Percentiles rank a stretch among this genome's conserved stretches.
Conservation (phyloP, 1,140 invertebrate species). For the Lepidurus packardi region DNA sequence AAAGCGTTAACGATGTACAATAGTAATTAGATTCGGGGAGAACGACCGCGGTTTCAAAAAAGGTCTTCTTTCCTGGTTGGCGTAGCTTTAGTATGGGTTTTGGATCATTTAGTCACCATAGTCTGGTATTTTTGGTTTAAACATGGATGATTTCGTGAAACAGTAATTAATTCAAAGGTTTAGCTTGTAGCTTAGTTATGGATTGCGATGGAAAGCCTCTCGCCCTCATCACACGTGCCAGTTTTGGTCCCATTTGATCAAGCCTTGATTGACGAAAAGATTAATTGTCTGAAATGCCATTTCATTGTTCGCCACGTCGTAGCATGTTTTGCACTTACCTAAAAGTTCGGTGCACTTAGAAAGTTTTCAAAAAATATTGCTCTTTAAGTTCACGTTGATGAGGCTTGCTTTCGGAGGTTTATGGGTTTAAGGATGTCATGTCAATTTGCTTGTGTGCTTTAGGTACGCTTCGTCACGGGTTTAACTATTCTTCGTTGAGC, state of each 20-base stretch:
- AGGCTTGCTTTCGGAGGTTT: background rate
- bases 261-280: background rate
- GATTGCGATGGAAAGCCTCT: background rate
- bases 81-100: conserved; percentile 6
- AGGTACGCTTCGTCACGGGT: conserved; percentile 17
- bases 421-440: background rate
- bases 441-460: conserved; percentile 7
- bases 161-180: background rate
- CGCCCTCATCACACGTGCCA: conserved; percentile 15
- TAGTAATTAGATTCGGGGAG: too few relatives aligned
- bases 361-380: too few relatives aligned
- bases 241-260: conserved; percentile 21
- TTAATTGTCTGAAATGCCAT: background rate
- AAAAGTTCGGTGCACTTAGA: too few relatives aligned
- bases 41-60: background rate
- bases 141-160: background rate
- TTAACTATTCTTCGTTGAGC: background rate
- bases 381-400: background rate
- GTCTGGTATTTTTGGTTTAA: background rate
- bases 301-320: background rate
- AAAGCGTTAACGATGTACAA: too few relatives aligned
- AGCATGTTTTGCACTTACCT: background rate
- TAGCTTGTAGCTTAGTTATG: background rate
- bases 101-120: background rate
- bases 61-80: background rate